Evolutionary conservation across 2,888 invertebrate species (phyloP).

Genomic region (Beris chalybata): DNA sequence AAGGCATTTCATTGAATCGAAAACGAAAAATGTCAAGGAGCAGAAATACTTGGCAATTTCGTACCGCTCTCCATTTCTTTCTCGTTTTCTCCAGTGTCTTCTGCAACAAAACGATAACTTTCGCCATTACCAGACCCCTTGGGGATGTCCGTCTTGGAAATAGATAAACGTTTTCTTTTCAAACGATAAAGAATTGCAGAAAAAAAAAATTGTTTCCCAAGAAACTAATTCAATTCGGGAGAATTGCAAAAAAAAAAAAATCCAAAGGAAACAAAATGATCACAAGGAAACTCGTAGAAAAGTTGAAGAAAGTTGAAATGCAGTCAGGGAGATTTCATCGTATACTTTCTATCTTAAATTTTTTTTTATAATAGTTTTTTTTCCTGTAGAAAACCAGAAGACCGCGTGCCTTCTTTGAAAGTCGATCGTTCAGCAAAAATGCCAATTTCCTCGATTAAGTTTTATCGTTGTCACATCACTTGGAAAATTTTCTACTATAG

Average conservation of each 20-base stretch:
- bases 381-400: constrained; percentile 7
- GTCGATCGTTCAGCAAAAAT: constrained; percentile 39
- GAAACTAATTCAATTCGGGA: constrained; percentile 37
- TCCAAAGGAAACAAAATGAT: constrained; percentile 4
- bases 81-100: background rate
- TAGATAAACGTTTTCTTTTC: constrained; percentile 35
- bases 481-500: constrained; percentile 33
- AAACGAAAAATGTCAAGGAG: background rate
- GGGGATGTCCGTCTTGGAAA: constrained; percentile 21
- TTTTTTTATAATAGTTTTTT: constrained; percentile 17
- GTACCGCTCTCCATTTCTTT: background rate
- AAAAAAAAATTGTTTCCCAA: constrained; percentile 29
- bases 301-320: constrained; percentile 20
- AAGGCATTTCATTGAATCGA: too few species aligned
- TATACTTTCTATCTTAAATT: constrained; percentile 15
- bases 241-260: constrained; percentile 19
- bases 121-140: constrained; percentile 12
- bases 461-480: constrained; percentile 38
- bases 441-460: constrained; percentile 37
- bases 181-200: constrained; percentile 17
- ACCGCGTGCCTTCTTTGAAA: constrained; percentile 35
- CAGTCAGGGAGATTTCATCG: constrained; percentile 4
- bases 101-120: constrained; percentile 16
- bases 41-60: constrained; percentile 11
- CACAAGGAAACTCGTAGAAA: constrained; percentile 18